Evolutionary conservation across 35 echinoderm and acorn worm genomes (phyloP).

Genomic region (Apostichopus japonicus): DNA sequence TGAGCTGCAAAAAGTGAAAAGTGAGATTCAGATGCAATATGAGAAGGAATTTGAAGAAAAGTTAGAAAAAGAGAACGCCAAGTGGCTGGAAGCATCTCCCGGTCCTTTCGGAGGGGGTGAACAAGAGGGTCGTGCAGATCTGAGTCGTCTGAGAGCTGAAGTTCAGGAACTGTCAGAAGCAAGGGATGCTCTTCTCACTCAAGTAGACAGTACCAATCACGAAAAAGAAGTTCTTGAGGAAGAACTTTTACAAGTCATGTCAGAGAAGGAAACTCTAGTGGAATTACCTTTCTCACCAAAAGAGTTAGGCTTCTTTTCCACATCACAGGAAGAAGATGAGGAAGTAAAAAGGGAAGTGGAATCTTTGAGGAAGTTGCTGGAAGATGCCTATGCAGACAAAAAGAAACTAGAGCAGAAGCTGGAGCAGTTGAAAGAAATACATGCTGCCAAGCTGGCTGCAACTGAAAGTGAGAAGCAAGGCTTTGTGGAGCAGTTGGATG

Average conservation of each 20-base stretch:
- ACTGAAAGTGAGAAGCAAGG: conserved; percentile 49
- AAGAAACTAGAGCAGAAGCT: conserved; percentile 66
- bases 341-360: conserved; percentile 46
- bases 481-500: conserved; percentile 9
- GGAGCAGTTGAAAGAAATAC: conserved; percentile 34
- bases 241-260: conserved; percentile 66
- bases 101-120: neutral
- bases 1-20: conserved; percentile 83
- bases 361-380: conserved; percentile 53
- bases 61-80: conserved; percentile 51
- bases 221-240: conserved; percentile 75
- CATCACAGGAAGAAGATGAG: conserved; percentile 20
- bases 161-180: conserved; percentile 91
- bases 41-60: conserved; percentile 68
- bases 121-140: conserved; percentile 6
- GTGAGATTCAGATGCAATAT: conserved; percentile 72
- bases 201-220: conserved; percentile 72
- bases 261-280: conserved; percentile 74
- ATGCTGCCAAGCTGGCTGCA: neutral
- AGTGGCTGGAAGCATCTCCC: neutral
- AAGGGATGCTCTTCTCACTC: conserved; percentile 86
- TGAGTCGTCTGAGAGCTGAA: conserved; percentile 67
- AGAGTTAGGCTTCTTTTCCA: neutral
- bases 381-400: conserved; percentile 60
- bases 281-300: conserved; percentile 42